These are phyloP conservation scores for Lysiphlebus fabarum DNA, from an alignment of 1,140 invertebrate species.

Conservation along the genomic window DNA sequence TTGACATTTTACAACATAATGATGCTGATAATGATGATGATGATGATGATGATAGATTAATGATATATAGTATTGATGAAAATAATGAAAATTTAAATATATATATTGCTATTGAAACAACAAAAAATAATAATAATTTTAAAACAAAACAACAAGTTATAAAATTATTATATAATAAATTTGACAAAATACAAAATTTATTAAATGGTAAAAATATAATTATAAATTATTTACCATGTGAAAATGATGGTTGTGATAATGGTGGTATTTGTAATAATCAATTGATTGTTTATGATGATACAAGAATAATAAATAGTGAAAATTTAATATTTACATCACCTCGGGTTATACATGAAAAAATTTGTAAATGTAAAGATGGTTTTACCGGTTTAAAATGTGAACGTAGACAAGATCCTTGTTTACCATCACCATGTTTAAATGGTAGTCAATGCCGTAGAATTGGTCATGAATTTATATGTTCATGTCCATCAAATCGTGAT, in stretches of 20 bases:
- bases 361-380: slow-evolving; percentile 75
- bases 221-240: slow-evolving; percentile 74
- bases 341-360: slow-evolving; percentile 70
- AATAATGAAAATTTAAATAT: slow-evolving; percentile 62
- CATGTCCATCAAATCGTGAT: slow-evolving; percentile 72
- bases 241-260: slow-evolving; percentile 68
- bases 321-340: slow-evolving; percentile 78
- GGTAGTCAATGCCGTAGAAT: slow-evolving; percentile 78
- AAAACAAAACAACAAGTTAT: slow-evolving; percentile 61
- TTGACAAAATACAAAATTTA: slow-evolving; percentile 61
- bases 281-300: slow-evolving; percentile 67
- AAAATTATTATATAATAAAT: slow-evolving; percentile 64
- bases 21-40: slow-evolving; percentile 61
- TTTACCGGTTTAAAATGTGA: slow-evolving; percentile 78
- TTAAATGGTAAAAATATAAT: slow-evolving; percentile 59
- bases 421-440: slow-evolving; percentile 80
- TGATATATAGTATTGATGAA: slow-evolving; percentile 74
- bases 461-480: slow-evolving; percentile 79
- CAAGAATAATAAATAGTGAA: slow-evolving; percentile 73
- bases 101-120: slow-evolving; percentile 61
- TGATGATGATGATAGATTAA: slow-evolving; percentile 62
- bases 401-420: slow-evolving; percentile 82
- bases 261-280: slow-evolving; percentile 72
- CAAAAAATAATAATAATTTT: slow-evolving; percentile 49
- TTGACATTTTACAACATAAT: slow-evolving; percentile 66